Base-by-base conservation (phyloP, 2,113 vertebrate genomes). In the Amblyornis subalaris region DNA sequence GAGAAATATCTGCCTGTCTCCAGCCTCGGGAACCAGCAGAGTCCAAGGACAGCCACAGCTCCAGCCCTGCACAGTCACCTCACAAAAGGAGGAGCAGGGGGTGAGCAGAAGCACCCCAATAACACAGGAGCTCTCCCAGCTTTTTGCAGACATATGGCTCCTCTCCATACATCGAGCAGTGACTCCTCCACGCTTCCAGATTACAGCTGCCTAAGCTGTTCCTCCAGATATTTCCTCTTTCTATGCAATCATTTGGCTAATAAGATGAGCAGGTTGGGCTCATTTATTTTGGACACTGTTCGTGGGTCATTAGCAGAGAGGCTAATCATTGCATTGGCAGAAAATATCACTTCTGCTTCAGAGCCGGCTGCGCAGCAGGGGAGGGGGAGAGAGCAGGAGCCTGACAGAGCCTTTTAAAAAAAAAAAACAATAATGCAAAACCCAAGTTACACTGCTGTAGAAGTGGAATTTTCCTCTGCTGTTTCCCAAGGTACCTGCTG, bases 251-350 rank as follows among this genome's bases (percentile, higher is more conserved):
- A 93, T 95, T 95, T 90, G 94, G 91, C 88, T 97, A 95, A 96
- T 96, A 96, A 90, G 93, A 97, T 88, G 93, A 96, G 90, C 92
- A 88, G 91, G 95, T 94, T 91, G 91, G 96, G 91, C 89, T 95
- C 96, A 96, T 96, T 95, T 96, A 97, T 96, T 97, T 95, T 97
- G 96, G 91, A 94, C 75, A 67, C 93, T 90, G 88, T 85, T 96
- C 82, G 79, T 95, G 94, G 93, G 91, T 95, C 93, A 97, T 96
- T 96, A 97, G 89, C 60, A 19, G 94, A 85, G 93, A 91, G 91
- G 88, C 89, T 94, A 95, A 96, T 97, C 85, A 92, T 95, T 85
- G 85, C 90, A 73, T 90, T 96, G 95, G 96, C 96, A 95, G 90
- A 94, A 93, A 86, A 85, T 28, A 91, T 51, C 88, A 60, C 64